These are phyloP conservation scores for Rhingia rostrata DNA, from an alignment of 2,888 invertebrate species.

Conservation along the genomic window DNA sequence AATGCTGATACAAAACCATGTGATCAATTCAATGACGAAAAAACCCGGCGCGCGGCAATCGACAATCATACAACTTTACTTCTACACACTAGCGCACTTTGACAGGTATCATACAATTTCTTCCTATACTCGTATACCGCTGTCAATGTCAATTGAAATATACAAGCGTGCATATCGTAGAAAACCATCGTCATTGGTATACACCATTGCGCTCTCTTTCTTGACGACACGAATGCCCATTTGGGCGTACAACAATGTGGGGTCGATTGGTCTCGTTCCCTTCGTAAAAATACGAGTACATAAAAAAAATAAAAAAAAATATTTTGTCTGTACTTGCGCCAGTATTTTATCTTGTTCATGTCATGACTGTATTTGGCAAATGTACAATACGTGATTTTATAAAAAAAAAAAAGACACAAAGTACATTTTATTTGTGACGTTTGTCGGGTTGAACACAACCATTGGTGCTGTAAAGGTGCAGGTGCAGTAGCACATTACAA, in stretches of 20 bases:
- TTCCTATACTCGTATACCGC: not conserved
- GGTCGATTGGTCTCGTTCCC: constrained; percentile 47
- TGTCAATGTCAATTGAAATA: constrained; percentile 37
- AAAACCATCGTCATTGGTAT: not conserved
- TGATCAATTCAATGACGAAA: constrained; percentile 63
- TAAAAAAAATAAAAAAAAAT: constrained; percentile 10
- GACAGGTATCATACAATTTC: constrained; percentile 40
- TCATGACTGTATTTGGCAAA: constrained; percentile 67
- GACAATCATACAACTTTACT: constrained; percentile 10
- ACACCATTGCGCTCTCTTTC: constrained; percentile 21
- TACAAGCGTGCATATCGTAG: constrained; percentile 26
- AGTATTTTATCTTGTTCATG: constrained; percentile 68
- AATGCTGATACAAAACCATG: constrained; percentile 42
- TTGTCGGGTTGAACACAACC: constrained; percentile 45
- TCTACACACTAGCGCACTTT: constrained; percentile 13
- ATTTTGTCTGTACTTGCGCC: constrained; percentile 63
- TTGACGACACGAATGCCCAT: constrained; percentile 48
- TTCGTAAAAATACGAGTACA: constrained; percentile 24
- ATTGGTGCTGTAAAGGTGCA: constrained; percentile 4
- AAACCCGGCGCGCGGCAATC: constrained; percentile 7
- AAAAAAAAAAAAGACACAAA: not conserved
- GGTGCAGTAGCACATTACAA: constrained; percentile 40
- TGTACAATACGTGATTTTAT: constrained; percentile 52
- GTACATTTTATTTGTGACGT: constrained; percentile 42
- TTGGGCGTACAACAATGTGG: constrained; percentile 10